These are phyloP conservation scores for Strigamia maritima DNA, from an alignment of 2,888 invertebrate species.

Conservation along the genomic window DNA sequence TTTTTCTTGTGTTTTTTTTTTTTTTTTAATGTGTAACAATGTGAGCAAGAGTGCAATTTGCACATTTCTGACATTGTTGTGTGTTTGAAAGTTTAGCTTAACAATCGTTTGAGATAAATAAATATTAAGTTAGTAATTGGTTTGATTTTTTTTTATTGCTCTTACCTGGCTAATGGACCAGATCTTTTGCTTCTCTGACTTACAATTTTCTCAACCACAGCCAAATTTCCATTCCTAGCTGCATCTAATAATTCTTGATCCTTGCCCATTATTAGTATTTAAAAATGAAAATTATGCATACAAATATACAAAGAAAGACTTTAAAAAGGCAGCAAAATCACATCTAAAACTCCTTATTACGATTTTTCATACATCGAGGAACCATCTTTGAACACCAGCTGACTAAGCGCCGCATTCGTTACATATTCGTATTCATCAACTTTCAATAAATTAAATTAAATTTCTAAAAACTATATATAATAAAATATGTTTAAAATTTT, in stretches of 20 bases:
- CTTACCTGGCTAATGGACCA: constrained; percentile 87
- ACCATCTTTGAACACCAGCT: not conserved
- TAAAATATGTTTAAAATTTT: no score
- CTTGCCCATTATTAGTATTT: constrained; percentile 74
- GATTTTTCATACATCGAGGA: not conserved
- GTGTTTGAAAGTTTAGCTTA: not conserved
- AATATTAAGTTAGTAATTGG: not conserved
- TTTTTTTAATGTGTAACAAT: no score
- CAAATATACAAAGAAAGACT: not conserved
- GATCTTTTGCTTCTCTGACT: constrained; percentile 84
- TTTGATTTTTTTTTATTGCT: not conserved
- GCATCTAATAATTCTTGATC: constrained; percentile 95
- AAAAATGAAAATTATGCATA: not conserved
- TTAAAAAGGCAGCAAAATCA: not conserved
- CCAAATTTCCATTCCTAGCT: constrained; percentile 85
- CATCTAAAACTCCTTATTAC: not conserved
- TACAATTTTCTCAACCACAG: constrained; percentile 84
- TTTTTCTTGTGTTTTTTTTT: no score
- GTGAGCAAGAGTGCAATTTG: no score
- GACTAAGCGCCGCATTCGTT: not conserved
- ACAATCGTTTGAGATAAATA: not conserved
- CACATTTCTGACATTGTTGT: no score
- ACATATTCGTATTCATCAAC: not conserved
- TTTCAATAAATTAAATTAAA: not conserved
- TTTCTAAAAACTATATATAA: no score